Evolutionary conservation across 2,113 vertebrate species (phyloP), one percentile per base, ranked within the genome.

Genomic region (Ciconia boyciana): DNA sequence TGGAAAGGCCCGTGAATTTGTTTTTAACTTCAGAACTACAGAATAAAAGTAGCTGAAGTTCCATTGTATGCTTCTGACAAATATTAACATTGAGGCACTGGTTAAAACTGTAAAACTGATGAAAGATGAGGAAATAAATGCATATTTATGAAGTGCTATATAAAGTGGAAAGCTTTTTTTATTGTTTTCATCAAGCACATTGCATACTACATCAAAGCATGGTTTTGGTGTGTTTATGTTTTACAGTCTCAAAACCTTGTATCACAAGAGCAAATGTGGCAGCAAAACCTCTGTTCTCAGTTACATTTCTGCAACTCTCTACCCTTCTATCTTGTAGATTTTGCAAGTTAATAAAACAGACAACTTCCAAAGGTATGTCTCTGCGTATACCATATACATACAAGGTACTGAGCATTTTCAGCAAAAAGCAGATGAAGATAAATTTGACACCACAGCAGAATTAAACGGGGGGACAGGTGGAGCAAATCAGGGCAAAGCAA

Each of bases 51-150:
- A 87, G 49, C 71, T 90, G 72, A 88, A 93, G 44, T 93, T 93
- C 43, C 57, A 44, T 49, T 89, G 79, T 96, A 78, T 82, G 92
- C 79, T 95, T 95, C 76, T 92, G 70, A 91, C 46, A 83, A 87
- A 62, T 48, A 74, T 77, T 92, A 92, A 92, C 75, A 65, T 36
- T 77, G 84, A 91, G 87, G 60, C 89, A 76, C 78, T 93, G 71
- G 87, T 95, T 95, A 65, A 94, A 92, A 74, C 81, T 96, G 87
- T 95, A 96, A 82, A 96, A 87, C 54, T 85, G 89, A 61, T 95
- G 81, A 83, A 95, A 94, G 70, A 74, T 70, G 78, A 83, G 82
- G 91, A 94, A 97, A 97, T 97, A 96, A 97, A 97, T 77, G 54
- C 58, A 8, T 97, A 97, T 97, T 97, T 97, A 96, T 97, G 48